These are phyloP conservation scores for Acanthosepion esculentum DNA, from an alignment of 2,888 invertebrate genomes.

Conservation along the genomic window DNA sequence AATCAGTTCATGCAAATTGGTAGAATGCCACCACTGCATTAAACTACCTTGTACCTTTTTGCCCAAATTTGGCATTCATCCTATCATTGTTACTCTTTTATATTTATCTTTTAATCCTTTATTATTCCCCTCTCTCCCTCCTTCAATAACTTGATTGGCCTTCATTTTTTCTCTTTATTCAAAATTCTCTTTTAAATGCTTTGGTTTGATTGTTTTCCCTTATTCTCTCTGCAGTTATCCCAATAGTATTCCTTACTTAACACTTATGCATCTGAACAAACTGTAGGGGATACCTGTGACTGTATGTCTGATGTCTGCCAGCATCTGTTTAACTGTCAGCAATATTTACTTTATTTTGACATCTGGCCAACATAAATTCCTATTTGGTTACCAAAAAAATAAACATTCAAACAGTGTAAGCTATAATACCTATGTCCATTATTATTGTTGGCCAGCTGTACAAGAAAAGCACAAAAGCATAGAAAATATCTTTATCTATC, in stretches of 20 bases:
- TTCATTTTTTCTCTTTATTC: not conserved
- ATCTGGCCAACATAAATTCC: not conserved
- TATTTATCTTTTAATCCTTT: not conserved
- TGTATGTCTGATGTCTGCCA: not conserved
- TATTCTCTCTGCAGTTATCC: not conserved
- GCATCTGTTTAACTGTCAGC: not conserved
- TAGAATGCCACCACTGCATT: not conserved
- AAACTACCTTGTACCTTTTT: not conserved
- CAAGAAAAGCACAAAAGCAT: too few relatives aligned
- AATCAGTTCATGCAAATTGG: too few relatives aligned
- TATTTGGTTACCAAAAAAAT: not conserved
- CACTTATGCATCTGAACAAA: not conserved
- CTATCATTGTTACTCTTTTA: not conserved
- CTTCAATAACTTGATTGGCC: not conserved
- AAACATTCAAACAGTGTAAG: not conserved
- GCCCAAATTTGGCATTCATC: not conserved
- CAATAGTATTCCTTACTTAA: not conserved
- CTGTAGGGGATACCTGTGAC: not conserved
- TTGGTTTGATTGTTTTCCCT: not conserved
- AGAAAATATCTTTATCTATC: too few relatives aligned
- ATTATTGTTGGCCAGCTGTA: too few relatives aligned
- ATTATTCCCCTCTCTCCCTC: not conserved
- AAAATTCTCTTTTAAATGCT: not conserved
- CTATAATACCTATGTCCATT: not conserved
- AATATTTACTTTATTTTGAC: not conserved